phyloP scores from a whole-genome alignment of 2,888 invertebrate species.

The Mythimna pallens region DNA sequence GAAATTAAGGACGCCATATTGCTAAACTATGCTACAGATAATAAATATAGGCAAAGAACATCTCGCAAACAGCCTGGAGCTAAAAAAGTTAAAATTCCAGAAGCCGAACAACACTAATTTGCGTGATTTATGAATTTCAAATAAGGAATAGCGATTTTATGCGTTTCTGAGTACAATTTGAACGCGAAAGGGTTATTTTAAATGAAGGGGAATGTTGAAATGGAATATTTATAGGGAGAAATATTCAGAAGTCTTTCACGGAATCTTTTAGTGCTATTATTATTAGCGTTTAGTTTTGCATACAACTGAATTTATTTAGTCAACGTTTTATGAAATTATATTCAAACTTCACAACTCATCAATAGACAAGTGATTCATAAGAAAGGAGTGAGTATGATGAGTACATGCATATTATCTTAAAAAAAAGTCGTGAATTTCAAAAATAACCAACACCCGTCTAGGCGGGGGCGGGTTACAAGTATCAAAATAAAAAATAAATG shows the following conservation, averaged over 20 bases:
- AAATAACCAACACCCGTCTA: no score
- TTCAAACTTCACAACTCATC: no score
- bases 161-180: constrained; percentile 60
- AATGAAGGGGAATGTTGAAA: constrained; percentile 48
- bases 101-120: constrained; percentile 72
- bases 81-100: constrained; percentile 69
- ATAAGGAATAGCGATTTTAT: constrained; percentile 68
- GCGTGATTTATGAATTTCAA: constrained; percentile 77
- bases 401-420: no score
- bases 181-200: constrained; percentile 60
- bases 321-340: no score
- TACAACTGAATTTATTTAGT: constrained; percentile 2
- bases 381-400: no score
- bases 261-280: constrained; percentile 7
- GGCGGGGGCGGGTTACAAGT: no score
- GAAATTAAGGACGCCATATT: constrained; percentile 44
- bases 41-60: constrained; percentile 59
- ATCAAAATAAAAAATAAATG: no score
- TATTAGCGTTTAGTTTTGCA: constrained; percentile 11
- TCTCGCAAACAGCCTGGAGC: constrained; percentile 68
- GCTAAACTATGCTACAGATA: constrained; percentile 44
- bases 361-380: no score
- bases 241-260: constrained; percentile 22
- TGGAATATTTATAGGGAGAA: constrained; percentile 42
- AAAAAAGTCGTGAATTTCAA: no score